phyloP scores from a whole-genome alignment of 53 echinoderm and acorn worm genomes.

The Stichopus horrens region DNA sequence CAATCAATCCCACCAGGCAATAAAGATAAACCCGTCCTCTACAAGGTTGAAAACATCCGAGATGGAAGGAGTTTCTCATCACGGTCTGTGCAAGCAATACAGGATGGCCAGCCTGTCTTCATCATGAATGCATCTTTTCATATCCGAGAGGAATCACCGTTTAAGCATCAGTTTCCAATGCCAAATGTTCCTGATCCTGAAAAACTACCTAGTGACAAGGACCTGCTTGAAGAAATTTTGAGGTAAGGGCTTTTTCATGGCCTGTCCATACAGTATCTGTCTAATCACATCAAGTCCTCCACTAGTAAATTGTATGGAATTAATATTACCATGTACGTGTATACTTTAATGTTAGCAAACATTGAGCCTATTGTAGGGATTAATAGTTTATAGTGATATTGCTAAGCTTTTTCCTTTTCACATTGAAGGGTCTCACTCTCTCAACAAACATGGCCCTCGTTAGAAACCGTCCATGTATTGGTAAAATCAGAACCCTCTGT shows the following conservation, averaged over 20 bases:
- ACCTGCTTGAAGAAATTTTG: conserved; percentile 57
- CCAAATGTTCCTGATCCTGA: conserved; percentile 82
- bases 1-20: conserved; percentile 60
- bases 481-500: background rate
- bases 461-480: too few relatives aligned
- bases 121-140: conserved; percentile 93
- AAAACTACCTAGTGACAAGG: conserved; percentile 59
- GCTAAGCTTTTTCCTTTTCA: background rate
- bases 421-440: background rate
- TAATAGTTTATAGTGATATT: too few relatives aligned
- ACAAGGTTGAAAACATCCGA: conserved; percentile 74
- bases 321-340: too few relatives aligned
- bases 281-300: too few relatives aligned
- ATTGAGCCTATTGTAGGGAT: too few relatives aligned
- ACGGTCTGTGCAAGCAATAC: conserved; percentile 75
- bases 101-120: conserved; percentile 73
- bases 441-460: background rate
- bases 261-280: too few relatives aligned
- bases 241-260: conserved; percentile 50
- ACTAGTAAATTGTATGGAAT: too few relatives aligned
- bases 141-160: conserved; percentile 76
- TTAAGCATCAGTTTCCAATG: conserved; percentile 76
- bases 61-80: conserved; percentile 85
- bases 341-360: too few relatives aligned
- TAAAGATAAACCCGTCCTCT: conserved; percentile 71